Base-by-base conservation (phyloP, 2,113 vertebrate genomes). In the Hyperoodon ampullatus region DNA sequence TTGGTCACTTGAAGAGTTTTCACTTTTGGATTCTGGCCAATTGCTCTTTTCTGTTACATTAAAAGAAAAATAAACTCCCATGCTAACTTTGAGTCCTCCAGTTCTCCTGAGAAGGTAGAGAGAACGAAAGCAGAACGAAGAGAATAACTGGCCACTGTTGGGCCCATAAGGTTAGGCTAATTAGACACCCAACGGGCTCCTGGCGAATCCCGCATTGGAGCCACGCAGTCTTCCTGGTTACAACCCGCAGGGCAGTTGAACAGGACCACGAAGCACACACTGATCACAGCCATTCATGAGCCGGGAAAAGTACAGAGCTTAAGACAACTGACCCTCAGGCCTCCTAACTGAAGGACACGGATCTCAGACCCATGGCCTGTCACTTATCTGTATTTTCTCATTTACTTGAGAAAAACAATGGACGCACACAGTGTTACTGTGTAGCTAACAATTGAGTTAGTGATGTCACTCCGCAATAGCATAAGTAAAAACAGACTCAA, bases 1-100 rank as follows among this genome's bases (percentile, higher is more conserved):
- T 47, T 75, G 70, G 30, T 60, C n/a, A 93, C 39, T 92, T 65
- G 63, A 92, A 71, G 72, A 86, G 63, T 19, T 95, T 86, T 93
- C 26, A 90, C 71, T 87, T 89, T 84, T 96, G 68, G 60, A 90
- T 61, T 85, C 55, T 74, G 75, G 60, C 61, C 26, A 66, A 42
- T 84, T 90, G 95, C 70, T 95, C 44, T 84, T 66, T 72, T 74
- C 33, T 42, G 3, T 78, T 66, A 91, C 90, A 44, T 28, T 53
- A 53, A 53, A 53, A 55, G 55, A 89, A 87, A 30, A 89, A 92
- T n/a, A 58, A 92, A 61, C 70, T 80, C 18, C 42, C 65, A 28
- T 77, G 88, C 14, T 18, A 82, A 85, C 16, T 44, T 84, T 50
- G 47, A 19, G 26, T 63, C 24, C 42, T 92, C 21, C 13, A 19